Base-by-base conservation (phyloP, 30 jellyfish, hydroid and myxozoan genomes). In the Hydractinia symbiolongicarpus region DNA sequence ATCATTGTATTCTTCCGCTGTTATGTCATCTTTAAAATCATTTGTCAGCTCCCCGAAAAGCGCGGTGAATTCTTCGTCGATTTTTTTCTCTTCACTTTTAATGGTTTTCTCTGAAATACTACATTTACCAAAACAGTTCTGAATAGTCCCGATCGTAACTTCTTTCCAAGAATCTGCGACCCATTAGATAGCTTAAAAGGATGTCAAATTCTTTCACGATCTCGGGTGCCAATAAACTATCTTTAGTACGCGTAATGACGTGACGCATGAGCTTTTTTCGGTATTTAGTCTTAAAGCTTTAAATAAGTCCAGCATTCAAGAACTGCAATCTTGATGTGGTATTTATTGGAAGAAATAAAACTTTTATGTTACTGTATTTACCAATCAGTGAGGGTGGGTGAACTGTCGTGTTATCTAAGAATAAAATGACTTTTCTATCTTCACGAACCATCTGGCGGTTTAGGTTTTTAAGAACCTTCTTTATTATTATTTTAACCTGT, bases 81-180 rank as follows among this genome's bases (percentile, higher is more conserved):
- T 55, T n/a, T 78, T 67, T 50, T 84, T 88, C n/a, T 84, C 66
- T 17, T 84, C 93, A 62, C 75, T 84, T 51, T 64, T 81, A 30
- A 61, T 66, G 88, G 72, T 61, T 66, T 79, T 62, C 88, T 56
- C 56, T 49, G 49, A 54, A 21, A 79, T 6, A 11, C 87, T 56
- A 49, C 89, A 82, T 82, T 82, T 82, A 15, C 54, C 62, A 54
- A 82, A 82, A 70, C 90, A 82, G 89, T 75, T 55, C 83, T 74
- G 53, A 5, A 54, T 15, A n/a, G 79, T 82, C n/a, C 54, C 89
- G 17, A 44, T 64, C 68, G 66, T 8, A 44, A 60, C 77, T 85
- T 84, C 87, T 66, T 84, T 66, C 93, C 88, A 79, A 21, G 94
- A 84, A 21, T 54, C 79, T 14, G 87, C 70, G 10, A 71, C 87